phyloP scores from a whole-genome alignment of 2,888 invertebrate species.

The Phaedon cochleariae region DNA sequence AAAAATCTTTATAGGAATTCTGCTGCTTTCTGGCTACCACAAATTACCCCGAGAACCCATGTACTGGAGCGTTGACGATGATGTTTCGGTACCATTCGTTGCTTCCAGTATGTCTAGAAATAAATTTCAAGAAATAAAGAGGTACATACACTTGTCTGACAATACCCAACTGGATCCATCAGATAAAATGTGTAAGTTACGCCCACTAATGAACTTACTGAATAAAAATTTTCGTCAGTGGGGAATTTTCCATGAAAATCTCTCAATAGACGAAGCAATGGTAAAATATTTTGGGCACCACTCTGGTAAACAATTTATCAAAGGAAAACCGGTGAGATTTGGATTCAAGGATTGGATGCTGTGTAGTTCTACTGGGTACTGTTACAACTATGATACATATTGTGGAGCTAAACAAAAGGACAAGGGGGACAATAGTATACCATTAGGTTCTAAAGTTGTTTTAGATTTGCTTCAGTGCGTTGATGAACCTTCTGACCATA shows the following conservation, averaged over 20 bases:
- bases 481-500: conserved; percentile 5
- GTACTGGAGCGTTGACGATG: conserved; percentile 1
- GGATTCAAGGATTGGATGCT: conserved; percentile 49
- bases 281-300: conserved; percentile 46
- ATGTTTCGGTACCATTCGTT: too few relatives aligned
- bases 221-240: conserved; percentile 31
- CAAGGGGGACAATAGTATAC: not conserved
- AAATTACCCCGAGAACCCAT: not conserved
- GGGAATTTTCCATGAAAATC: conserved; percentile 36
- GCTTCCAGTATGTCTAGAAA: too few relatives aligned
- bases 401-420: conserved; percentile 35
- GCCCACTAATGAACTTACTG: conserved; percentile 19
- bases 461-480: conserved; percentile 32
- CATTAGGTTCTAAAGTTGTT: conserved; percentile 37
- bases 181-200: conserved; percentile 36
- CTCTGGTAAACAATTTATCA: conserved; percentile 42
- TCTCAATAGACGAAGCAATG: conserved; percentile 46
- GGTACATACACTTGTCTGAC: too few relatives aligned
- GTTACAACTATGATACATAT: conserved; percentile 42
- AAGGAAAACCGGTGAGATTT: conserved; percentile 48
- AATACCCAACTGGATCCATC: too few relatives aligned
- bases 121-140: too few relatives aligned
- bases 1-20: not conserved
- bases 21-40: not conserved
- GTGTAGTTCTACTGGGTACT: conserved; percentile 44